Percentiles rank a stretch among this genome's conserved stretches.
Conservation (phyloP, 1,140 invertebrate species). For the Calosoma granatense region DNA sequence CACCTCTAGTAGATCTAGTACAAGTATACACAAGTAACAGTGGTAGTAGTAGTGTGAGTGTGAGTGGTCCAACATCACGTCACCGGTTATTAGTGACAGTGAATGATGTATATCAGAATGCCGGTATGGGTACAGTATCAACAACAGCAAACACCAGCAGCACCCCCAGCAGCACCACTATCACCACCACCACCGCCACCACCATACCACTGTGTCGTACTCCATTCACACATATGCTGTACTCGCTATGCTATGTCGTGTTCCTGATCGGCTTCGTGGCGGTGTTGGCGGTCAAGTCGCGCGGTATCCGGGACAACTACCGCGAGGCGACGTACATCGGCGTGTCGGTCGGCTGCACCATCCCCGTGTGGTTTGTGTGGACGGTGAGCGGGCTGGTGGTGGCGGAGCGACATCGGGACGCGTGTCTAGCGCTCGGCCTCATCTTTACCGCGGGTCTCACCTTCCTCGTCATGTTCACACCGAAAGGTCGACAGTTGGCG, state of each 20-base stretch:
- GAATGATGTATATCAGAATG: conserved; percentile 32
- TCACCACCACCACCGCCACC: conserved; percentile 24
- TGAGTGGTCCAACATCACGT: conserved; percentile 24
- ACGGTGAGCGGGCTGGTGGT: conserved; percentile 62
- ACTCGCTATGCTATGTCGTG: conserved; percentile 72
- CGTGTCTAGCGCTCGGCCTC: conserved; percentile 78
- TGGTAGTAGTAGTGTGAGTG: conserved; percentile 19
- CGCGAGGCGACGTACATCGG: conserved; percentile 84
- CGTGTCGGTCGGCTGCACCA: conserved; percentile 66
- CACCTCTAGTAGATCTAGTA: conserved; percentile 48
- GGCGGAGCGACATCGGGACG: conserved; percentile 67
- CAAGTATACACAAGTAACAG: conserved; percentile 26
- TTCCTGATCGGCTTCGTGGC: conserved; percentile 76
- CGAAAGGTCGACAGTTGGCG: conserved; percentile 82
- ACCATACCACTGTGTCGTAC: conserved; percentile 47
- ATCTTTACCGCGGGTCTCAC: conserved; percentile 71
- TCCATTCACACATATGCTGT: conserved; percentile 55
- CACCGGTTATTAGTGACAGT: conserved; percentile 34
- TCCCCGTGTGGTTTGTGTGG: conserved; percentile 84
- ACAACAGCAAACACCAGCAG: not conserved
- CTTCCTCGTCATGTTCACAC: conserved; percentile 88
- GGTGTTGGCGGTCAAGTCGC: conserved; percentile 69
- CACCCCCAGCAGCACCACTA: too few relatives aligned
- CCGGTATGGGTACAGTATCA: too few relatives aligned
- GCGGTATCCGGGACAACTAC: conserved; percentile 86